These are phyloP conservation scores for Drosophila falleni DNA, from an alignment of 2,888 invertebrate genomes.

Conservation along the genomic window DNA sequence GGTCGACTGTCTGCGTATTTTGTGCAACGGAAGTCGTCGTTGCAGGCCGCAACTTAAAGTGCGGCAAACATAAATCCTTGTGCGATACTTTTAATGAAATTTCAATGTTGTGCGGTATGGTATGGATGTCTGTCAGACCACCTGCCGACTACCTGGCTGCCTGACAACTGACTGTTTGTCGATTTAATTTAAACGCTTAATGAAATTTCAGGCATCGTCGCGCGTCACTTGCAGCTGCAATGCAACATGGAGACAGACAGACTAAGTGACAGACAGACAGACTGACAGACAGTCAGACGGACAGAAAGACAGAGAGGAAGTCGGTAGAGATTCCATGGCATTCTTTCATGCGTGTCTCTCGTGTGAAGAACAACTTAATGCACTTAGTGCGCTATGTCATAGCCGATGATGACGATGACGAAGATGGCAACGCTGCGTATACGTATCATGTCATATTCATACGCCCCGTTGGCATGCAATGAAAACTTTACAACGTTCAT, in stretches of 20 bases:
- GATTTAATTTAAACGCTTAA: conserved; percentile 78
- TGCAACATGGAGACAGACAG: conserved; percentile 31
- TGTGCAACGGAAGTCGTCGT: conserved; percentile 71
- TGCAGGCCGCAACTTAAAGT: conserved; percentile 74
- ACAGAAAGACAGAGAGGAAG: conserved; percentile 14
- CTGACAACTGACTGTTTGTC: conserved; percentile 68
- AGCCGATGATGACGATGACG: conserved; percentile 39
- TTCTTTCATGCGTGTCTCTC: conserved; percentile 57
- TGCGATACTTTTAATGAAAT: conserved; percentile 78
- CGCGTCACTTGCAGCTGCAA: conserved; percentile 74
- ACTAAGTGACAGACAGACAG: conserved; percentile 3
- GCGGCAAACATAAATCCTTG: conserved; percentile 69
- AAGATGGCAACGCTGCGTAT: conserved; percentile 46
- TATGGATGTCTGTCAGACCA: conserved; percentile 12
- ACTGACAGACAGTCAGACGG: background rate
- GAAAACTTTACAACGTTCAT: conserved; percentile 46
- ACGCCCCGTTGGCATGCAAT: conserved; percentile 54
- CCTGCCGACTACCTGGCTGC: conserved; percentile 30
- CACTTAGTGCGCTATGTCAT: conserved; percentile 81
- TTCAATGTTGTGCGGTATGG: conserved; percentile 69
- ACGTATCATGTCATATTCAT: conserved; percentile 63
- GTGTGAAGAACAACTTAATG: conserved; percentile 84
- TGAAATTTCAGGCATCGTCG: conserved; percentile 74
- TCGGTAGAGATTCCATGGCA: conserved; percentile 40
- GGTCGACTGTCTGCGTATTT: conserved; percentile 73